Conservation (phyloP, 2,797 vertebrate genomes). For the Margarornis squamiger region DNA sequence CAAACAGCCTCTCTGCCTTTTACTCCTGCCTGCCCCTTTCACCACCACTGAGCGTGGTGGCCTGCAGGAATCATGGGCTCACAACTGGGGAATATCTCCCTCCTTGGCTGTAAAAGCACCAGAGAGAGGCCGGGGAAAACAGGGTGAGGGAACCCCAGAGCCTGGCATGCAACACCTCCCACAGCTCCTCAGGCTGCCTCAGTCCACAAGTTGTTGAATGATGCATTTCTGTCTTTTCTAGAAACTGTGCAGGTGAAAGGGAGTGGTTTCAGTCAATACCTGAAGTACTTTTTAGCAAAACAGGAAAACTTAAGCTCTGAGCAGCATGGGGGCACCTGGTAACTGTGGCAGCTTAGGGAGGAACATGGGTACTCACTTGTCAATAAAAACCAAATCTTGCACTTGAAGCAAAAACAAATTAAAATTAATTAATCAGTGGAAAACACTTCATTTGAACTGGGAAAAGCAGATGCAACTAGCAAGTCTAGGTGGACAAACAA, state of each 20-base stretch:
- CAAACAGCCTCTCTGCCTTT: not conserved
- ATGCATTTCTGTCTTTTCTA: not conserved
- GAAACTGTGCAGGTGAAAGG: not conserved
- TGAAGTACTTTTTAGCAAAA: not conserved
- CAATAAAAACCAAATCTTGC: constrained; percentile 57
- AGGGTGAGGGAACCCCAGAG: not conserved
- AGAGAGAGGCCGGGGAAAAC: not conserved
- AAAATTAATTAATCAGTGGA: constrained; percentile 67
- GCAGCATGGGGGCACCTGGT: not conserved
- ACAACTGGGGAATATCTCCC: not conserved
- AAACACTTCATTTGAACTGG: constrained; percentile 63
- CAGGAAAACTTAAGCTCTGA: not conserved
- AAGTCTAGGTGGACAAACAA: constrained; percentile 67
- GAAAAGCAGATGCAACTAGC: constrained; percentile 52
- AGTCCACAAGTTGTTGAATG: not conserved
- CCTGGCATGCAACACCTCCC: not conserved
- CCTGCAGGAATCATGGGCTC: not conserved
- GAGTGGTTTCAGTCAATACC: not conserved
- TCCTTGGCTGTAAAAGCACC: not conserved
- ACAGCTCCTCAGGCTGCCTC: not conserved
- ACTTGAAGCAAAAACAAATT: constrained; percentile 67
- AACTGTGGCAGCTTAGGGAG: not conserved
- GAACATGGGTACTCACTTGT: not conserved
- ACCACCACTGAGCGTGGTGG: fast-evolving
- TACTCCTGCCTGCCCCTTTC: not conserved